These are phyloP conservation scores for Zaprionus inermis DNA, from an alignment of 1,140 invertebrate genomes.

Conservation along the genomic window DNA sequence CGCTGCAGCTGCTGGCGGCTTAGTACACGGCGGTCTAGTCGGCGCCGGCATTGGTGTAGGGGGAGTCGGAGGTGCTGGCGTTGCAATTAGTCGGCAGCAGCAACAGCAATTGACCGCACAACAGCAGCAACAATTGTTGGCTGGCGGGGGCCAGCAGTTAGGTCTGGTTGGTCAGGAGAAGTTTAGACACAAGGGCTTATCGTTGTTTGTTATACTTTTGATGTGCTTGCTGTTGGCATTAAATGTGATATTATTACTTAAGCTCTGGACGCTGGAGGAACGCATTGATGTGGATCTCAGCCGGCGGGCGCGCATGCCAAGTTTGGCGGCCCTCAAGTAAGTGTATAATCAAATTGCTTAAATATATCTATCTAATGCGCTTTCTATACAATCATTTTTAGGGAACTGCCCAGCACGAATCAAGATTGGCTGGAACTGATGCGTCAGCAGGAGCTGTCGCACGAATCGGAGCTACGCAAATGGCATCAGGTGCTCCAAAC, in stretches of 20 bases:
- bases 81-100: slow-evolving; percentile 32
- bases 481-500: slow-evolving; percentile 90
- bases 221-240: slow-evolving; percentile 89
- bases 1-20: slow-evolving; percentile 40
- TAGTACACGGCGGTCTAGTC: slow-evolving; percentile 29
- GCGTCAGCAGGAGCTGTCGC: slow-evolving; percentile 90
- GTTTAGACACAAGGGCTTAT: slow-evolving; percentile 77
- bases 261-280: slow-evolving; percentile 90
- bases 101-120: slow-evolving; percentile 41
- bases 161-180: slow-evolving; percentile 50
- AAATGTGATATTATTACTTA: slow-evolving; percentile 92
- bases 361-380: neutral
- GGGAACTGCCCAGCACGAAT: slow-evolving; percentile 87
- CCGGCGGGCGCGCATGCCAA: slow-evolving; percentile 81
- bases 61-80: slow-evolving; percentile 17
- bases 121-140: slow-evolving; percentile 54
- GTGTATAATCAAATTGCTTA: slow-evolving; percentile 5
- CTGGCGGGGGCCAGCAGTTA: slow-evolving; percentile 39
- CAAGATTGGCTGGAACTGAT: slow-evolving; percentile 91
- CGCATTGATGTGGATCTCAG: slow-evolving; percentile 80
- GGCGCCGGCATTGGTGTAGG: slow-evolving; percentile 27
- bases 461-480: slow-evolving; percentile 90
- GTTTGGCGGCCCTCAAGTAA: slow-evolving; percentile 70
- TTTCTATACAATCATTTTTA: neutral
- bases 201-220: slow-evolving; percentile 86